Evolutionary conservation across 2,113 vertebrate species (phyloP).

Genomic region (Camelus dromedarius): DNA sequence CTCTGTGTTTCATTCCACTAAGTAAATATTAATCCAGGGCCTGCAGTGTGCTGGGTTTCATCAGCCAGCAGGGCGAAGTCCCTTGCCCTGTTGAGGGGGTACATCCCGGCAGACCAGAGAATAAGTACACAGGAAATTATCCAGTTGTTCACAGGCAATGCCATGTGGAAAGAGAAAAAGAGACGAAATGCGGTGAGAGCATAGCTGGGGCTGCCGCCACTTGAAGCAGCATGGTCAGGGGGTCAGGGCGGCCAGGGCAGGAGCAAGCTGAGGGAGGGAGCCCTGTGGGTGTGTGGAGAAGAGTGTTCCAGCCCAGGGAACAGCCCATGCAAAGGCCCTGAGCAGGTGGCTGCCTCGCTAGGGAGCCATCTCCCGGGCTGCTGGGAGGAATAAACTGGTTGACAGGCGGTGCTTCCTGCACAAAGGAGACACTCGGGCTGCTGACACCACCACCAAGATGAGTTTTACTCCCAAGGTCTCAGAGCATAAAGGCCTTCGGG

Average conservation of each 20-base stretch:
- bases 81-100: background rate
- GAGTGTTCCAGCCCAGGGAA: rapidly evolving
- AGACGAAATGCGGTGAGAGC: too few species aligned
- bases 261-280: too few species aligned
- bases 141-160: background rate
- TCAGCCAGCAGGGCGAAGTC: too few species aligned
- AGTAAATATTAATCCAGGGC: rapidly evolving
- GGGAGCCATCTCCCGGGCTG: background rate
- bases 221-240: too few species aligned
- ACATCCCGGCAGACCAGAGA: too few species aligned
- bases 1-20: background rate
- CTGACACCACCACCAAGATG: rapidly evolving
- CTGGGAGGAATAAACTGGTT: too few species aligned
- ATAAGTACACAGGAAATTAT: rapidly evolving
- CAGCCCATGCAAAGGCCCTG: background rate
- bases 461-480: too few species aligned
- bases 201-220: background rate
- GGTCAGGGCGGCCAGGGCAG: too few species aligned
- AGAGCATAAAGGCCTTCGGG: background rate
- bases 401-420: rapidly evolving
- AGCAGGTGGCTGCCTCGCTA: background rate
- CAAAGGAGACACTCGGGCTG: rapidly evolving
- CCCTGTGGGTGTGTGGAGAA: background rate
- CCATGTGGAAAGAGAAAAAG: rapidly evolving
- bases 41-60: rapidly evolving